Conservation (phyloP, 2,888 invertebrate genomes). For the Epirrita christyi region DNA sequence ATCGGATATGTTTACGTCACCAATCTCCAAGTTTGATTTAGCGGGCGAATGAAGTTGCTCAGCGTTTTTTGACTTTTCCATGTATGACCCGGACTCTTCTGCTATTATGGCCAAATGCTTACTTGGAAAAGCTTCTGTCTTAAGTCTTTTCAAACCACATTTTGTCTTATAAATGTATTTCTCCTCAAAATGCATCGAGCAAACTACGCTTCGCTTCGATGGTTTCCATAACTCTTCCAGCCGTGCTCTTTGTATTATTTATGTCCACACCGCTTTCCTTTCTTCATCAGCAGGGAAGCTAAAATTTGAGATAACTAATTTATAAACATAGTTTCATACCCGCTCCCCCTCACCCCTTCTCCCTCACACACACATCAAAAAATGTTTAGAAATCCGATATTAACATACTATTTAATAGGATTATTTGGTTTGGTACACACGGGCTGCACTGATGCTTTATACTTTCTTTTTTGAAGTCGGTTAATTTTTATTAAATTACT, state of each 20-base stretch:
- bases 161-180: conserved; percentile 14
- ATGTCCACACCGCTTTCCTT: background rate
- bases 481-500: too few species aligned
- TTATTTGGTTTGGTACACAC: too few species aligned
- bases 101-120: background rate
- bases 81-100: background rate
- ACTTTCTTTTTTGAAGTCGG: too few species aligned
- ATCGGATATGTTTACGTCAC: conserved; percentile 1
- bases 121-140: conserved; percentile 16
- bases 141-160: conserved; percentile 16
- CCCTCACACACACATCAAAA: too few species aligned
- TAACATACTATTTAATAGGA: too few species aligned
- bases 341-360: too few species aligned
- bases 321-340: too few species aligned
- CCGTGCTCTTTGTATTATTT: conserved; percentile 7
- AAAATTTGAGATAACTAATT: too few species aligned
- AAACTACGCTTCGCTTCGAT: conserved; percentile 16
- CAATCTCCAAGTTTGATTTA: background rate
- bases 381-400: too few species aligned
- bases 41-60: background rate
- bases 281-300: conserved; percentile 10
- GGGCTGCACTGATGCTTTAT: too few species aligned
- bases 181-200: conserved; percentile 14
- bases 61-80: background rate
- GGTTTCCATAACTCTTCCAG: conserved; percentile 20